Evolutionary conservation across 2,113 vertebrate genomes (phyloP).

Genomic region (Suncus etruscus): DNA sequence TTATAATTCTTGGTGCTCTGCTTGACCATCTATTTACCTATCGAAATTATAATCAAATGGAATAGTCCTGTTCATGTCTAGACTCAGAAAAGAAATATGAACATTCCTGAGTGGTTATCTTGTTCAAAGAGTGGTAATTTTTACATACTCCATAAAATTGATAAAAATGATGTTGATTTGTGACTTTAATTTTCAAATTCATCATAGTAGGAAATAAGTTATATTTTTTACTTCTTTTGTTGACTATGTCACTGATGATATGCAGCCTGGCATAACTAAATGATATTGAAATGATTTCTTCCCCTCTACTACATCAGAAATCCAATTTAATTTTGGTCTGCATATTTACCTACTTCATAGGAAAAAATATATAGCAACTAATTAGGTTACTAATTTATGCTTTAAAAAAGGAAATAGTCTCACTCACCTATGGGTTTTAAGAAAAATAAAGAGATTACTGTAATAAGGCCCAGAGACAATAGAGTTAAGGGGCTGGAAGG

Average conservation of each 20-base stretch:
- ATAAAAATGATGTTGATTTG: conserved; percentile 38
- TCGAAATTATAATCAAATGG: conserved; percentile 73
- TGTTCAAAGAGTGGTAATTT: conserved; percentile 62
- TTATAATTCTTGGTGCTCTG: conserved; percentile 80
- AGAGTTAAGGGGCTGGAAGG: too few species aligned
- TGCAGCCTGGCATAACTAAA: neutral
- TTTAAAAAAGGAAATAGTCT: neutral
- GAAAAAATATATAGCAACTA: neutral
- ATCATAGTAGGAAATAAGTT: neutral
- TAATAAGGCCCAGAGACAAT: too few species aligned
- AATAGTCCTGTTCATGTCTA: conserved; percentile 50
- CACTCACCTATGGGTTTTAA: too few species aligned
- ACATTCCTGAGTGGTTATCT: conserved; percentile 63
- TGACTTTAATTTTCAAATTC: conserved; percentile 41
- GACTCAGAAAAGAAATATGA: conserved; percentile 65
- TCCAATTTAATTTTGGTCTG: neutral
- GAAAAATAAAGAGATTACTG: too few species aligned
- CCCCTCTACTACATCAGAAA: neutral
- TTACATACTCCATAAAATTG: neutral
- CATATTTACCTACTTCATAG: conserved; percentile 28
- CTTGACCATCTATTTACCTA: conserved; percentile 83
- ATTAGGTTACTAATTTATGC: neutral
- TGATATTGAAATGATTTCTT: neutral
- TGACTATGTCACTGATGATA: fast-evolving
- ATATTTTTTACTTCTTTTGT: neutral